These are phyloP conservation scores for Gisinianus flammeolus DNA, from an alignment of 2,888 invertebrate species.

Conservation along the genomic window DNA sequence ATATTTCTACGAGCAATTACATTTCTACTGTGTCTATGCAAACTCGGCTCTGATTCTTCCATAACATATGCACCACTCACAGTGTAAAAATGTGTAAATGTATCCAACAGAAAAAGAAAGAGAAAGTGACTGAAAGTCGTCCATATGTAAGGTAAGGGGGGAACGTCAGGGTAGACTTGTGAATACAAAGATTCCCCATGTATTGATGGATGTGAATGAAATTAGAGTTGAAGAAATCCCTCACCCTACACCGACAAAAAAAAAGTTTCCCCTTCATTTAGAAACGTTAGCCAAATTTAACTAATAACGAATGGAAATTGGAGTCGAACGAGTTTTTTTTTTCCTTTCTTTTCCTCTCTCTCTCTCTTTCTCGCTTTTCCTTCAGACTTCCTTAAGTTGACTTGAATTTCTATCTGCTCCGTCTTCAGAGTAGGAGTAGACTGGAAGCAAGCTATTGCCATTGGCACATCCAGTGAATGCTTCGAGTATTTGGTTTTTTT, in stretches of 20 bases:
- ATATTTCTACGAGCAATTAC: constrained; percentile 15
- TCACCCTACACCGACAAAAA: constrained; percentile 10
- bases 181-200: neutral
- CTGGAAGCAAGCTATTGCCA: neutral
- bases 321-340: constrained; percentile 37
- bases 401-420: neutral
- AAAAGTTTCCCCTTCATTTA: constrained; percentile 55
- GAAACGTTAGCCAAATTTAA: constrained; percentile 56
- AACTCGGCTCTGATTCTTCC: neutral
- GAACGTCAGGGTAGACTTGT: neutral
- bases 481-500: too few relatives aligned
- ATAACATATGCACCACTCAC: too few relatives aligned
- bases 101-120: too few relatives aligned
- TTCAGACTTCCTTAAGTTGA: neutral
- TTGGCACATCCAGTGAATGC: neutral
- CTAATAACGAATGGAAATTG: constrained; percentile 58
- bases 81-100: too few relatives aligned
- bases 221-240: constrained; percentile 30
- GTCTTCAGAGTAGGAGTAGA: neutral
- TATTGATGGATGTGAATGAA: constrained; percentile 29
- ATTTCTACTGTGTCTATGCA: constrained; percentile 10
- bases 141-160: neutral
- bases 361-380: neutral
- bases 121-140: too few relatives aligned
- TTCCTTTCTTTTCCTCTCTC: constrained; percentile 14